Base-by-base conservation (phyloP, 2,797 vertebrate genomes). In the Phalloptychus januarius region DNA sequence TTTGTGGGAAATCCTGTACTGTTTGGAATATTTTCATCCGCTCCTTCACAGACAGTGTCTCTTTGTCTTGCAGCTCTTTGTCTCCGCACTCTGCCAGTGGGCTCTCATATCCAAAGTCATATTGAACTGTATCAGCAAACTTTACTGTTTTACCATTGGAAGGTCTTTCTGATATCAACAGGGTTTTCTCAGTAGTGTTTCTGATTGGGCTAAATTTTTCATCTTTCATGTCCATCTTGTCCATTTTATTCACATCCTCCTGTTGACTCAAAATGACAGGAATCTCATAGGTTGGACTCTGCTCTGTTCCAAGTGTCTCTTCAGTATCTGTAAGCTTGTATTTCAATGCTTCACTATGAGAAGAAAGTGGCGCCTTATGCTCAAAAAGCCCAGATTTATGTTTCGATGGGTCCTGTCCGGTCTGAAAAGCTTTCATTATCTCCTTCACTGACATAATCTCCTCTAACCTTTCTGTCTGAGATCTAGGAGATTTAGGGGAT, bases 381-480 rank as follows among this genome's bases (percentile, higher is more conserved):
- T 99, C 98, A 94, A 99, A 99, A 81, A 99, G 96, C 25, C 98
- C 97, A 0, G 95, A 93, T 92, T 96, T 96, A 84, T 94, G 96
- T 90, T 99, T 99, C 71, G 98, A 99, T 0, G 97, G 98, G 84
- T 99, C 98, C 86, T 98, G 96, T 15, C 98, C 98, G 11, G 96
- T 97, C 87, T 99, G 98, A 87, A 99, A 99, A 40, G 98, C 97
- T 94, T 95, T 98, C 97, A 99, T 97, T 78, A 99, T 83, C 40
- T 99, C 98, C 78, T 95, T 96, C 42, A 99, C 98, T 13, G 98
- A 98, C 98, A 99, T 98, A 0, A 96, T 98, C 92, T 99, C 98
- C 83, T 99, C 97, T 1, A 99, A 96, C 78, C 96, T 95, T 88
- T 99, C 98, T 2, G 97, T 97, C 88, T 96, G 94, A 74, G 95